Base-by-base conservation (phyloP, 2,888 invertebrate species). In the Drosophila borealis region DNA sequence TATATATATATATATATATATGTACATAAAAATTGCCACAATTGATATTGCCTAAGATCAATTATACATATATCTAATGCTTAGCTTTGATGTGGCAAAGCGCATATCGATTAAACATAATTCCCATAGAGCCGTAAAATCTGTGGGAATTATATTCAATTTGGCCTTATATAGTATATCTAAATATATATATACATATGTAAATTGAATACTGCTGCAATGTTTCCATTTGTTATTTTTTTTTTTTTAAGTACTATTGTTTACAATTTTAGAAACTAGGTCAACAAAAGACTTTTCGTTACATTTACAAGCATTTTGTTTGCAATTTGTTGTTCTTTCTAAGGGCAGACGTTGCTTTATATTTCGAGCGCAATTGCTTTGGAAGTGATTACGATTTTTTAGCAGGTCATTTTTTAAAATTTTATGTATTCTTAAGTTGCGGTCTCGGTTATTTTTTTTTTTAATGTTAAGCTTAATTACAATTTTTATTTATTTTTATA, bases 51-150 rank as follows among this genome's bases (percentile, higher is more conserved):
- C 29, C 29, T 2, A 29, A 29, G 29, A 29, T 29, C 29, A 29
- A 29, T 29, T 29, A 8, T 29, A 29, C 36, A 44, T 14, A 51
- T 48, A 42, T 65, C 45, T 37, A 44, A 61, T 75, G 48, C 39
- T 66, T 34, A 67, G 57, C 85, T 88, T 78, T 78, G 74, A 66
- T 74, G 78, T 73, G 81, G 44, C 33, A 8, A 17, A 9, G 34
- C 41, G 36, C 64, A 77, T 55, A 48, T 62, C 55, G 33, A 42
- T 61, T 44, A 50, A 37, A 9, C 62, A 44, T 70, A 11, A 36
- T 33, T 46, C 39, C 10, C 2, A 19, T 17, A 45, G 14, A 25
- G 25, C 8, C 25, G 8, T 25, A 2, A 29, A 29, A 29, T 29
- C 29, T 29, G 2, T 29, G 29, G 8, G 8, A 8, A 29, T 29